A percentile compares a stretch with the other conserved stretches of the same genome.
These are phyloP conservation scores for Pogonomyrmex californicus DNA, from an alignment of 1,140 invertebrate species.

Conservation along the genomic window DNA sequence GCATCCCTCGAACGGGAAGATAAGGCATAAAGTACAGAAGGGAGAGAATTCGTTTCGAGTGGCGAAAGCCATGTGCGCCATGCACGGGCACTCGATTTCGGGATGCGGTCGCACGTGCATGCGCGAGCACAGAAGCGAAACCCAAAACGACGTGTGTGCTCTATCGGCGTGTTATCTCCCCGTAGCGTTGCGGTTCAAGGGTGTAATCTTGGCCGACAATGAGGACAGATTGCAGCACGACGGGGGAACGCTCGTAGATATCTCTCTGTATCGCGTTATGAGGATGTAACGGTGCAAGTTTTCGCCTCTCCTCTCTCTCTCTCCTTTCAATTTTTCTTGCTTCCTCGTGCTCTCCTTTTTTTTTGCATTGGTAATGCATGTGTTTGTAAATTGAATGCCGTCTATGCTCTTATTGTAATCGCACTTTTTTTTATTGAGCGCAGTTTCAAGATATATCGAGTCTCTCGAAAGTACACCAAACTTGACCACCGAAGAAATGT, in stretches of 20 bases:
- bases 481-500: not conserved
- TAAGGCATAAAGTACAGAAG: conserved; percentile 53
- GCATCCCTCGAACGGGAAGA: conserved; percentile 23
- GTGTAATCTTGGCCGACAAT: conserved; percentile 62
- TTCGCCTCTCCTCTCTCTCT: not conserved
- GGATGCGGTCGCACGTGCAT: conserved; percentile 77
- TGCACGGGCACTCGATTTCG: conserved; percentile 79
- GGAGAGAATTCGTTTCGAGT: conserved; percentile 27
- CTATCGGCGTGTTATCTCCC: conserved; percentile 81
- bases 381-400: conserved; percentile 49
- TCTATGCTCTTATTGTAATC: not conserved
- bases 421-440: not conserved
- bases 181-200: conserved; percentile 42
- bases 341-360: not conserved
- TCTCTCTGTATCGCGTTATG: conserved; percentile 32
- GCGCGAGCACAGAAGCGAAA: conserved; percentile 72
- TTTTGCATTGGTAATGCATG: not conserved
- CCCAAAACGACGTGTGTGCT: conserved; percentile 83
- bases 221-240: conserved; percentile 40
- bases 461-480: not conserved
- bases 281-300: conserved; percentile 3
- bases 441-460: conserved; percentile 31
- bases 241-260: not conserved
- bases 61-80: conserved; percentile 78
- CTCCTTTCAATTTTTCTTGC: not conserved